Base-by-base conservation (phyloP, 1,140 invertebrate genomes). In the Cheumatopsyche charites region DNA sequence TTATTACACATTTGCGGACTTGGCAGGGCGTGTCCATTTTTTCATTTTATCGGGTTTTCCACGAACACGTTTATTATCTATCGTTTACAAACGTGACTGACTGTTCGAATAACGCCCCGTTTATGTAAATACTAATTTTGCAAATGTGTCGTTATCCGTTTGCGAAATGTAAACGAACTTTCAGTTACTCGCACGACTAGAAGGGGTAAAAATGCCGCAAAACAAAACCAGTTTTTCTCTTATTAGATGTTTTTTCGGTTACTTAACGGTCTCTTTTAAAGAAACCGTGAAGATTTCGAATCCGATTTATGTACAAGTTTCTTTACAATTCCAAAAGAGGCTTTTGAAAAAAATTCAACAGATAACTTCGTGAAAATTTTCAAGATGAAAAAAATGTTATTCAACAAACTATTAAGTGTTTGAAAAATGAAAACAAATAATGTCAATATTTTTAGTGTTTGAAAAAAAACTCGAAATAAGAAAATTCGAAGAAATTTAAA, bases 11-110 rank as follows among this genome's bases (percentile, higher is more conserved):
- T 36, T 36, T 9, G 29, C 29, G 29, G 9, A 3, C 29, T 4
- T n/a, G n/a, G 13, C n/a, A 52, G 19, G 47, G 47, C 19, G 47
- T 52, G 47, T 52, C 47, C 4, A 52, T 13, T 58, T 58, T 58
- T 58, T 23, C 23, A 11, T 58, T 58, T 58, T 58, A 21, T 19
- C 23, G 55, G 21, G 12, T 21, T 58, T 58, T 58, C 55, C 55
- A 58, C 55, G 55, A 58, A 58, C 23, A 12, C 19, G 21, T 26
- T 58, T 55, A 25, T 58, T 58, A 58, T 25, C 21, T 58, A 58
- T 25, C 21, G 21, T 26, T 58, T 12, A 25, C 21, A 36, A 36
- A 23, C 21, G 55, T 25, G 55, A 58, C 55, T 9, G 43, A 47
- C 29, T 36, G 21, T 11, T 58, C 21, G 13, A 58, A 58, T 58